Base-by-base conservation (phyloP, 2,888 invertebrate species). In the Xestobium rufovillosum region DNA sequence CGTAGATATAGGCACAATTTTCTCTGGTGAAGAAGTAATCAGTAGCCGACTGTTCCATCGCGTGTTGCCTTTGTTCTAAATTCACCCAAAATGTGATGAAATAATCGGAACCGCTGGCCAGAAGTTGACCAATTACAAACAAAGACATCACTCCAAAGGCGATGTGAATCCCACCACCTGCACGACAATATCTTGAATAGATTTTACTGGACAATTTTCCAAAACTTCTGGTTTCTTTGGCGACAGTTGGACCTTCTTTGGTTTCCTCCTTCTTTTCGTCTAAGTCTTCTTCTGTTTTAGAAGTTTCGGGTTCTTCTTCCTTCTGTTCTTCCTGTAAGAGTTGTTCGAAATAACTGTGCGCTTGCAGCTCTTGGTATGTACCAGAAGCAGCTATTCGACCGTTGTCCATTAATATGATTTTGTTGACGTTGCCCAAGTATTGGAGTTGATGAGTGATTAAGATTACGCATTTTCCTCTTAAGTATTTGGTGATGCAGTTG, bases 401-500 rank as follows among this genome's bases (percentile, higher is more conserved):
- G 56, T 80, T 77, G 37, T 76, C 72, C 32, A 84, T 57, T 34
- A 82, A 69, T 44, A 82, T 63, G 31, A 84, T 72, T 41, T 69
- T 69, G 57, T 80, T 76, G 1, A 76, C 80, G n/a, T 69, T 56
- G 49, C 75, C 75, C 15, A 84, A 68, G 52, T 81, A 83, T 55
- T 90, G 89, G 14, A 87, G 65, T 58, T 90, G 89, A 62, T 90
- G 89, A 0, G 90, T 90, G 40, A 87, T 83, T 6, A 90, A 72
- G 43, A 89, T 73, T 14, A 83, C 70, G 2, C 83, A 81, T 55
- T 80, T 76, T 41, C 76, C 66, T 9, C 68, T 65, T 41, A 73
- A 50, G 34, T 67, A 66, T 2, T 66, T 66, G 29, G 60, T 65
- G 37, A 85, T 78, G 35, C 83, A 86, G 60, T 82, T 74, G 31